Base-by-base conservation (phyloP, 2,797 vertebrate species). In the Thripadectes ignobilis region DNA sequence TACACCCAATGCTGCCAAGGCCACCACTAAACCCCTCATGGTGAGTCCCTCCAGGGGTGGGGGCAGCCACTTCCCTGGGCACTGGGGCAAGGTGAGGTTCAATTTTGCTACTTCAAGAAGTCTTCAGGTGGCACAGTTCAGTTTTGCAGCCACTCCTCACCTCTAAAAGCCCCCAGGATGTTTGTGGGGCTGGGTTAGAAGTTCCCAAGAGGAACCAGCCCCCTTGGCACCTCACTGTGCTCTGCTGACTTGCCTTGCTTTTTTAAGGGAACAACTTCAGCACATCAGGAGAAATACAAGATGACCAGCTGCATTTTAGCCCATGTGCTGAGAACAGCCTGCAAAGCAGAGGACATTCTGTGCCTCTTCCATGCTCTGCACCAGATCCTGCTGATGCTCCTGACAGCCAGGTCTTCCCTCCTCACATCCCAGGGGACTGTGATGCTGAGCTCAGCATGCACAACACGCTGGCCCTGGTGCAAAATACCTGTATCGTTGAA, bases 161-260 rank as follows among this genome's bases (percentile, higher is more conserved):
- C 46, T 16, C 49, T 7, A 1, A 52, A 72, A 45, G 29, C 22
- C 36, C 3, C 5, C 19, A 39, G 45, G 63, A 45, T 16, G 49
- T 41, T 27, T 32, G 48, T 30, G 62, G 69, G 55, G 34, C 45
- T 55, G 81, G 43, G 21, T 27, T 8, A 19, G 73, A 32, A 30
- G 79, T 46, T 46, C 21, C 45, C 12, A 34, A 3, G 14, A 45
- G 36, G 62, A 39, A 24, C 26, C 2, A 1, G 14, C 26, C 36
- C 57, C 34, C 7, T 1, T 2, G 3, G 15, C 54, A 65, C 18
- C 16, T 14, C 2, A 1, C 51, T 39, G 29, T 26, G 51, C 20
- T 46, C 58, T 7, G 34, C 32, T 7, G 34, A 20, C 19, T 69
- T 27, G 61, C 43, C 43, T 61, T 68, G 39, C 48, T 39, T 43